phyloP scores from a whole-genome alignment of 1,140 invertebrate species.

The Thaumatotibia leucotreta region DNA sequence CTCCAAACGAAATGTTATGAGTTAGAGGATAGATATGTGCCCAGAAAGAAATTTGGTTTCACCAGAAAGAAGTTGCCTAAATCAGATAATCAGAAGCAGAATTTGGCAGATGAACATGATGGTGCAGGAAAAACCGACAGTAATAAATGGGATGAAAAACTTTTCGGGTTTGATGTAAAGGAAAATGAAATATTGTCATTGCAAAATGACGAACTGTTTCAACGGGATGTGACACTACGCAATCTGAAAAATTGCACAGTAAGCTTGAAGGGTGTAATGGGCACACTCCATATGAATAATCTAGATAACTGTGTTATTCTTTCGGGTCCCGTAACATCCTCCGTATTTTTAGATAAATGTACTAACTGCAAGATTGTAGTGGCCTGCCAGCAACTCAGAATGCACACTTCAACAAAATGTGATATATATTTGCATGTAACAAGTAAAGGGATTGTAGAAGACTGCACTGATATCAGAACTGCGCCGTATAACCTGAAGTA shows the following conservation, averaged over 20 bases:
- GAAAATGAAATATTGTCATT: constrained; percentile 81
- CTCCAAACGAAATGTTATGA: constrained; percentile 84
- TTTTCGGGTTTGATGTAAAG: constrained; percentile 81
- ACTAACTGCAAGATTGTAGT: constrained; percentile 87
- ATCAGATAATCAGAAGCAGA: constrained; percentile 66
- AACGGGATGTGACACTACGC: constrained; percentile 89
- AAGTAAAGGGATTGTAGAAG: constrained; percentile 96
- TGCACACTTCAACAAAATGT: constrained; percentile 88
- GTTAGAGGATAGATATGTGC: constrained; percentile 85
- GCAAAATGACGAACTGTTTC: constrained; percentile 82
- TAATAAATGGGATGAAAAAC: constrained; percentile 74
- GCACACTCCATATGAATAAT: constrained; percentile 90
- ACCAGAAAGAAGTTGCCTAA: constrained; percentile 82
- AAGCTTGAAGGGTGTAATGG: constrained; percentile 89
- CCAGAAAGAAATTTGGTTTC: constrained; percentile 96
- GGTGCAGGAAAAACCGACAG: constrained; percentile 64
- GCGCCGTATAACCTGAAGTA: constrained; percentile 92
- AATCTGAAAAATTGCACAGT: constrained; percentile 87
- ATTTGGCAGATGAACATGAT: constrained; percentile 57
- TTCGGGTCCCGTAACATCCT: constrained; percentile 92
- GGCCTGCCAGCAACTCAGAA: constrained; percentile 95
- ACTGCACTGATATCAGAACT: constrained; percentile 87
- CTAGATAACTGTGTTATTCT: constrained; percentile 86
- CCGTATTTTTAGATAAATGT: constrained; percentile 93
- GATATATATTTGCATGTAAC: constrained; percentile 95